Evolutionary conservation across 2,797 vertebrate genomes (phyloP).

Genomic region (Austrolebias charrua): DNA sequence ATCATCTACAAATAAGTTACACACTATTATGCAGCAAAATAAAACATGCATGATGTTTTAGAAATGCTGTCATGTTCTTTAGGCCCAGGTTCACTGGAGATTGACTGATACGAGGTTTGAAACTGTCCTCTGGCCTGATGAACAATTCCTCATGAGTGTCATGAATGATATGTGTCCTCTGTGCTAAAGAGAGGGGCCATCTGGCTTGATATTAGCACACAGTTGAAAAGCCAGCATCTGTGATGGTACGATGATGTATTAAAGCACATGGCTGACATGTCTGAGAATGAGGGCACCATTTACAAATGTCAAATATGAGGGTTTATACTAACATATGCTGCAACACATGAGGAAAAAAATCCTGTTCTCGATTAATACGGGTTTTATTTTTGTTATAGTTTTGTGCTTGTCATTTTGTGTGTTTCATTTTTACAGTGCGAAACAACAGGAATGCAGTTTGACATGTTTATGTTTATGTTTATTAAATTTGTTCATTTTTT

Average conservation of each 20-base stretch:
- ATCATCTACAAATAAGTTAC: no score
- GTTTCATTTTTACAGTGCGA: no score
- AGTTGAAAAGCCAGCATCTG: conserved; percentile 1
- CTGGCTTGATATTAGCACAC: background rate
- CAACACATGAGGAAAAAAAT: background rate
- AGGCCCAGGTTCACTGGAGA: background rate
- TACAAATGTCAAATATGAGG: background rate
- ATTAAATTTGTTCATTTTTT: no score
- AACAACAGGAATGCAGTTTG: no score
- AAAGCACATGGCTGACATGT: background rate
- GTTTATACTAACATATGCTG: background rate
- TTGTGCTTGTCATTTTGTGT: no score
- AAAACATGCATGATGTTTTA: no score
- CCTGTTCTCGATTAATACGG: no score
- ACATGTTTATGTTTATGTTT: no score
- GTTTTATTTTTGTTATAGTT: no score
- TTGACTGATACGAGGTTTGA: background rate
- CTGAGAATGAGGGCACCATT: conserved; percentile 1
- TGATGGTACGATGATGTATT: background rate
- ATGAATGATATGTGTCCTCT: background rate
- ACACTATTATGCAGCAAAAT: no score
- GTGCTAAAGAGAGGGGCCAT: background rate
- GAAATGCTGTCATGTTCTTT: background rate
- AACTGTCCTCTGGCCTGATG: background rate
- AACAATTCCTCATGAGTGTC: background rate